Conservation (phyloP, 2,888 invertebrate species). For the Drosophila antonietae region DNA sequence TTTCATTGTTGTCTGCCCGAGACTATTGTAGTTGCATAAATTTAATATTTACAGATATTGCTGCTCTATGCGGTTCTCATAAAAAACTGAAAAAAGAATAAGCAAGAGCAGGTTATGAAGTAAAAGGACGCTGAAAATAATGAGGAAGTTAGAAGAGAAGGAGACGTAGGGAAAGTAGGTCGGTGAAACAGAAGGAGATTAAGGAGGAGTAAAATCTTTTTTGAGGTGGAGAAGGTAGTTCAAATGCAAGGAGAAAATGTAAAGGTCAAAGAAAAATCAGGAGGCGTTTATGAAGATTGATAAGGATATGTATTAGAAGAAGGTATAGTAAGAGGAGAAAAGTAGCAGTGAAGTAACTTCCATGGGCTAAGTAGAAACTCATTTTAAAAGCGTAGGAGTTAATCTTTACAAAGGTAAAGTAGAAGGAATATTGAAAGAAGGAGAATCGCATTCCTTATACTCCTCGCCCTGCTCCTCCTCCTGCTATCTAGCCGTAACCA, state of each 20-base stretch:
- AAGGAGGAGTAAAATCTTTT: neutral
- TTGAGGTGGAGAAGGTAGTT: neutral
- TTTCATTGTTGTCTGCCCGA: constrained; percentile 7
- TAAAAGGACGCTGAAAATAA: neutral
- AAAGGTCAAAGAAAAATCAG: too few relatives aligned
- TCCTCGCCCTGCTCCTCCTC: neutral
- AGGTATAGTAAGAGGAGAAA: neutral
- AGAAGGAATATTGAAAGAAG: neutral
- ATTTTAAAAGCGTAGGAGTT: neutral
- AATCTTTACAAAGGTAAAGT: neutral
- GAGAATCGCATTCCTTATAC: neutral
- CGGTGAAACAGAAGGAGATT: neutral
- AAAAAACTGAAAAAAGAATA: neutral
- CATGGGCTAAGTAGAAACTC: too few relatives aligned
- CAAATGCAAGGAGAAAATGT: neutral
- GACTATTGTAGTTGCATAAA: neutral
- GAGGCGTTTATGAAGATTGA: neutral
- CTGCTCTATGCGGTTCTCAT: constrained; percentile 7
- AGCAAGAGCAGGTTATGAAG: neutral
- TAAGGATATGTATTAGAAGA: neutral
- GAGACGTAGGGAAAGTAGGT: neutral
- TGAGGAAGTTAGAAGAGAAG: too few relatives aligned
- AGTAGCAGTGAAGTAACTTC: neutral
- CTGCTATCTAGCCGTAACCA: neutral
- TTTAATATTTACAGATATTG: neutral